phyloP scores from a whole-genome alignment of 2,797 vertebrate species.

The Ispidina lecontei region DNA sequence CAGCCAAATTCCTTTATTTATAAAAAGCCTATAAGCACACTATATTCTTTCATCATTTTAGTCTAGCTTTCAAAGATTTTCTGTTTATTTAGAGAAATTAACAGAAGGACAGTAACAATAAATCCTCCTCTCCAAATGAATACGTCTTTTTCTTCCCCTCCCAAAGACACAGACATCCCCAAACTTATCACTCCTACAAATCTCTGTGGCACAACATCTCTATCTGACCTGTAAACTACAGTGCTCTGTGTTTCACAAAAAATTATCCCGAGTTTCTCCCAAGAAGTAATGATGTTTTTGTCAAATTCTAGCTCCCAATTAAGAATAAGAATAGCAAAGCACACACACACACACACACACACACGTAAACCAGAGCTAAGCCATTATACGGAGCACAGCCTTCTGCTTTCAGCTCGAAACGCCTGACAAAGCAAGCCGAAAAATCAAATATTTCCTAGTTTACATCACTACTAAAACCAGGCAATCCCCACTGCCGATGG shows the following conservation, averaged over 20 bases:
- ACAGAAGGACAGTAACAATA: neutral
- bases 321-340: neutral
- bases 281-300: neutral
- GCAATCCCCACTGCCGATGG: neutral
- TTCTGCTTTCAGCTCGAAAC: neutral
- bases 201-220: neutral
- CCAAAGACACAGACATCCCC: neutral
- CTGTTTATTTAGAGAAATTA: neutral
- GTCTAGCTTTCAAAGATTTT: neutral
- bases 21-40: neutral
- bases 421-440: neutral
- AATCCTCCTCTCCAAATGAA: neutral
- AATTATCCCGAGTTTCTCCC: neutral
- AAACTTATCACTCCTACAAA: neutral
- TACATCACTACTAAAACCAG: conserved; percentile 1
- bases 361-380: neutral
- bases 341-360: rapidly evolving
- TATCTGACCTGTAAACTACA: neutral
- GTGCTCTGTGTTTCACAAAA: neutral
- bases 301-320: neutral
- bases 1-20: conserved; percentile 6
- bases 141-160: neutral
- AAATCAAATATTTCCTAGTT: neutral
- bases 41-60: neutral
- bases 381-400: neutral